Evolutionary conservation across 1,140 invertebrate genomes (phyloP).

Genomic region (Plodia interpunctella): DNA sequence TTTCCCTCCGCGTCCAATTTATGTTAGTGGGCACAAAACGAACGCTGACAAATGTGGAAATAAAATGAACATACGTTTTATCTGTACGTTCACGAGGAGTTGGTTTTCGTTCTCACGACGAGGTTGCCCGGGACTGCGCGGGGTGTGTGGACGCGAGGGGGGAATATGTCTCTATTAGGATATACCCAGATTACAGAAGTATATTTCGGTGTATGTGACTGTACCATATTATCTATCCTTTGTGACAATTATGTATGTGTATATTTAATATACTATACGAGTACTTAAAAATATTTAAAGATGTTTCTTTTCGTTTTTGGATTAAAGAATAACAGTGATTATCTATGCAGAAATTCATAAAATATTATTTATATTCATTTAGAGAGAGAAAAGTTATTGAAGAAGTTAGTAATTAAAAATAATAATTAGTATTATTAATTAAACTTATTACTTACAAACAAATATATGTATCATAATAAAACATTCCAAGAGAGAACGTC

Average conservation of each 20-base stretch:
- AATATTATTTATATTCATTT: too few relatives aligned
- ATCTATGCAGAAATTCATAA: too few relatives aligned
- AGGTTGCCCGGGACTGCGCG: slow-evolving; percentile 19
- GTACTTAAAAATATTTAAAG: too few relatives aligned
- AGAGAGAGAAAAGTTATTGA: too few relatives aligned
- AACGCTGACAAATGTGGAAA: slow-evolving; percentile 76
- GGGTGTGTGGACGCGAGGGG: slow-evolving; percentile 18
- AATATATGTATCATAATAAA: neutral
- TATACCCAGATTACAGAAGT: slow-evolving; percentile 7
- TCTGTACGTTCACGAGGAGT: slow-evolving; percentile 60
- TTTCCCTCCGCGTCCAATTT: slow-evolving; percentile 75
- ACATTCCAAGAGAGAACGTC: slow-evolving; percentile 14
- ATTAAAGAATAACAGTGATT: too few relatives aligned
- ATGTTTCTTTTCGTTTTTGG: too few relatives aligned
- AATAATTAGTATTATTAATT: neutral
- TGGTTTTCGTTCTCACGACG: slow-evolving; percentile 48
- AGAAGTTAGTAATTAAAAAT: neutral
- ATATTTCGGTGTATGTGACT: slow-evolving; percentile 12
- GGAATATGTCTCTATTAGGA: slow-evolving; percentile 9
- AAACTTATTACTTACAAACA: neutral
- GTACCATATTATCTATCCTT: neutral
- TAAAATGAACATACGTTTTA: slow-evolving; percentile 76
- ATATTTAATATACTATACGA: too few relatives aligned
- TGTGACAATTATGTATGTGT: slow-evolving; percentile 4
- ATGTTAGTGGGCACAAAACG: slow-evolving; percentile 76